Evolutionary conservation across 2,888 invertebrate genomes (phyloP).

Genomic region (Scrobipalpa costella): DNA sequence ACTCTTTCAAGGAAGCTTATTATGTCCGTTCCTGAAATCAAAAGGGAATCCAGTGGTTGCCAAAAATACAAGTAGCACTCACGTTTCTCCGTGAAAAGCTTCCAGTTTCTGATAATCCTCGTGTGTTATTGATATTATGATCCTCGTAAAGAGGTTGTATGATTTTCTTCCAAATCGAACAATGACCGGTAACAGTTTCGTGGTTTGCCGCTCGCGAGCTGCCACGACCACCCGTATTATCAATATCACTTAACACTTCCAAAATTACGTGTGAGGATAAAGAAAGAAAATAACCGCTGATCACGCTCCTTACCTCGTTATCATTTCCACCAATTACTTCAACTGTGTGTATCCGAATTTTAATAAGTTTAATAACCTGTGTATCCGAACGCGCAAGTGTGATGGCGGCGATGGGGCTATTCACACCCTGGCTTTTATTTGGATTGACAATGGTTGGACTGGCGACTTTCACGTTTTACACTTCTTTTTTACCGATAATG

Average conservation of each 20-base stretch:
- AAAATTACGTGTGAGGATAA: conserved; percentile 28
- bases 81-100: background rate
- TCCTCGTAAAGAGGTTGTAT: background rate
- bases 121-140: background rate
- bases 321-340: background rate
- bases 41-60: background rate
- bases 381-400: background rate
- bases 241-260: conserved; percentile 45
- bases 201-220: conserved; percentile 22
- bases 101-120: background rate
- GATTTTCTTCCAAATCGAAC: background rate
- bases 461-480: background rate
- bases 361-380: background rate
- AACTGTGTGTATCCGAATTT: background rate
- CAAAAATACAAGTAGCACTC: background rate
- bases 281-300: conserved; percentile 39
- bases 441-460: background rate
- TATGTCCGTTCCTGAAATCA: no score
- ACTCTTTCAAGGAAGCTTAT: no score
- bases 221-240: conserved; percentile 35
- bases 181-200: background rate
- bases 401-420: background rate
- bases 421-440: background rate
- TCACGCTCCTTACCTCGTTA: conserved; percentile 32
- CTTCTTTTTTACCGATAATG: background rate